Evolutionary conservation across 1,140 invertebrate genomes (phyloP), one percentile per base, ranked within the genome.

Genomic region (Bradynema listronoti): DNA sequence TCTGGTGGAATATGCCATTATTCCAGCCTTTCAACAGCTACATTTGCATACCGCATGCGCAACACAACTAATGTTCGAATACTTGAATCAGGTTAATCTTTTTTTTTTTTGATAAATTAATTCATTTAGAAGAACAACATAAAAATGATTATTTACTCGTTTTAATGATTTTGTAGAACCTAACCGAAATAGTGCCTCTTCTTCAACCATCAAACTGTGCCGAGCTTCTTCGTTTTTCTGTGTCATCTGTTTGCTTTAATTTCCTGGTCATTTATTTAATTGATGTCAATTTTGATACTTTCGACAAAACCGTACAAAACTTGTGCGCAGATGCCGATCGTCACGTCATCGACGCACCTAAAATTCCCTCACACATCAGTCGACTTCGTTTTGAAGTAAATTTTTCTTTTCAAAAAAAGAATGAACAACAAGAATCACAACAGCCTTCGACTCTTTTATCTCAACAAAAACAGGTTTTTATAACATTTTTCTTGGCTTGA

Each of bases 181-280:
- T 64, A 4, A 32, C 29, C n/a, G 62, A 67, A 61, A 32, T 50
- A 0, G 49, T 64, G 24, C 27, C 62, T 22, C 25, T 32, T 43
- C 42, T 64, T 0, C 33, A 41, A 11, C 27, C 55, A 11, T 42
- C 62, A 7, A 64, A 64, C 33, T 66, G 33, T 45, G 62, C 63
- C 1, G 62, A 64, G 27, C 6, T 64, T 14, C 32, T 64, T 7
- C 51, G 62, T 4, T 29, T 33, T 7, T 29, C 53, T 7, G 29
- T 50, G 9, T 19, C 29, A 6, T 50, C 56, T 14, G 61, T 16
- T 22, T 63, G 65, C 16, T 16, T 64, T 25, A 59, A 61, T 22
- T 68, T 63, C 32, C 19, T 65, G 1, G 4, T 56, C 2, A 39
- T 61, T 45, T 64, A 64, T 30, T 24, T 61, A 14, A 30, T n/a